Evolutionary conservation across 2,888 invertebrate genomes (phyloP), one percentile per base, ranked within the genome.

Genomic region (Ceriagrion tenellum): DNA sequence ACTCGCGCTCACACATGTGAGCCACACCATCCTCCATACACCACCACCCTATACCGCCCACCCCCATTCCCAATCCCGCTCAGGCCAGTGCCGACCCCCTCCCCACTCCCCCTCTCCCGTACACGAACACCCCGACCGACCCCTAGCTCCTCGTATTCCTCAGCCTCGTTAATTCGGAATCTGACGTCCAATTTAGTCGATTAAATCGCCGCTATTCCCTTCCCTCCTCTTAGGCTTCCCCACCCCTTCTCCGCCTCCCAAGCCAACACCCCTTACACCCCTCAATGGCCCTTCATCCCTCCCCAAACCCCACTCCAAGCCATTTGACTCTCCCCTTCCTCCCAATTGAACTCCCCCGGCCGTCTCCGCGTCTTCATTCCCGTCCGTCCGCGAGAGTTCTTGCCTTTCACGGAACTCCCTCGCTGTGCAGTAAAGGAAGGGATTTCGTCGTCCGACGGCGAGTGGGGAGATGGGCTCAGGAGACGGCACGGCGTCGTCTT

Each of bases 101-200:
- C 30, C 55, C 26, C 89, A 12, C 10, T 55, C 89, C 55, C 23
- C 89, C 20, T 3, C 55, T 55, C 23, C n/a, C 4, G 1, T 23
- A 16, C 20, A 13, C 13, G 8, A 30, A 8, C 30, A n/a, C 55
- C n/a, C 55, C 55, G 23, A 16, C 26, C 89, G 69, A 69, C 56
- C 20, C 91, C 63, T 63, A 35, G 91, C 91, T 91, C 91, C 91
- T 93, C 93, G 93, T 88, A 88, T 74, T 95, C 95, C 95, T 95
- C 95, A 95, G 95, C 95, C 95, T 96, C 96, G 95, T 96, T 96
- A 96, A 96, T 96, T 95, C 95, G 95, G 95, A 95, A 95, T 95
- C 96, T 95, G 95, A 95, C 95, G 95, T 95, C 96, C 95, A 96
- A 96, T 96, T 96, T 96, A 95, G 95, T 95, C 96, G 95, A 95